Evolutionary conservation across 2,797 vertebrate species (phyloP), one percentile per base, ranked within the genome.

Genomic region (Brachyrhaphis roseni): DNA sequence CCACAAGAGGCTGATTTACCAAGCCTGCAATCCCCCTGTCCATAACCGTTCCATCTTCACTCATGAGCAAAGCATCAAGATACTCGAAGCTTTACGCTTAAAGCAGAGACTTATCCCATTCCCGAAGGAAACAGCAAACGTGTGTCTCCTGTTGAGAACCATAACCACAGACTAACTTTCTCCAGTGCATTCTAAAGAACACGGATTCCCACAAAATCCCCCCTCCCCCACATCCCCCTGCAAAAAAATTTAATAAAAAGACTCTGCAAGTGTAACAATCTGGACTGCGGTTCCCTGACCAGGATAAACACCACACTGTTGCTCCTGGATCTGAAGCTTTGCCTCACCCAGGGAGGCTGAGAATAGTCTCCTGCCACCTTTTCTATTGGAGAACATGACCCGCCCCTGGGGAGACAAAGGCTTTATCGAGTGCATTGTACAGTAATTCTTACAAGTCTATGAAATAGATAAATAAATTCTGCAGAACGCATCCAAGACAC

Each of bases 381-480:
- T 23, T 23, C 36, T 20, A 26, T 5, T 41, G 36, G 66, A 70
- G 18, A 70, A 70, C 26, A 70, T 41, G 11, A 41, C 5, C 20
- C 11, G 3, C n/a, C 4, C n/a, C 12, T 31, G 12, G 55, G 28
- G 16, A 51, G 49, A 51, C n/a, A 36, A 12, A 4, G 39, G 28
- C 41, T 53, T 76, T 28, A 47, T 80, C 41, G 78, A 43, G 80
- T 31, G 28, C 7, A 66, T n/a, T 51, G 16, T n/a, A n/a, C 28
- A 41, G 36, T 68, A 34, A 49, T 51, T 73, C 31, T 34, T 13
- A 36, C 46, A 53, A 51, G 72, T 6, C 46, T 12, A 51, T 10
- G 47, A 26, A 31, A 28, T 0, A 15, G 5, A 28, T 55, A 26
- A 39, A 49, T 74, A 59, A 43, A 73, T 51, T 47, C 16, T n/a